These are phyloP conservation scores for Branchellion lobata DNA, from an alignment of 2,888 invertebrate genomes.

Conservation along the genomic window DNA sequence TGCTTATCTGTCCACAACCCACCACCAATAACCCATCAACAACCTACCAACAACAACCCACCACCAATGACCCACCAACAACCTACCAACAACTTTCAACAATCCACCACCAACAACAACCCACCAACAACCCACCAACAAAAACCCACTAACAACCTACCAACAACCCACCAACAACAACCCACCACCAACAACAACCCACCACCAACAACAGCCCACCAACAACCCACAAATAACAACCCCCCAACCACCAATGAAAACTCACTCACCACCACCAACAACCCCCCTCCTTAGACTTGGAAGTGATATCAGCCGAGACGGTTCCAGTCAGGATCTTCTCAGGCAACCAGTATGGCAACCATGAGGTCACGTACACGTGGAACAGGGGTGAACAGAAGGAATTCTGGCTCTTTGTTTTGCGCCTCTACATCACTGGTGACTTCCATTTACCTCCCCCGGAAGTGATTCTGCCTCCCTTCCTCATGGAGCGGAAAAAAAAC, in stretches of 20 bases:
- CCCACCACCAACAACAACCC: no score
- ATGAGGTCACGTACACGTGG: slow-evolving; percentile 54
- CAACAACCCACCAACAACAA: no score
- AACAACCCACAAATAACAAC: background rate
- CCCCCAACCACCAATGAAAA: background rate
- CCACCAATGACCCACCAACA: no score
- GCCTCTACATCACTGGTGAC: slow-evolving; percentile 51
- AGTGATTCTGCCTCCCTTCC: slow-evolving; percentile 47
- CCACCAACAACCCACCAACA: no score
- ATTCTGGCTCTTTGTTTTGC: slow-evolving; percentile 52
- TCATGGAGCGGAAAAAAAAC: slow-evolving; percentile 23
- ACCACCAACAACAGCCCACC: background rate
- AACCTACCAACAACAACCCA: no score
- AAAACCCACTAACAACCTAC: no score
- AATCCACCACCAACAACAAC: no score
- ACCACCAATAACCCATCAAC: no score
- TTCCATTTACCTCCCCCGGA: slow-evolving; percentile 49
- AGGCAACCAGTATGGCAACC: slow-evolving; percentile 53
- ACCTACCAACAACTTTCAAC: no score
- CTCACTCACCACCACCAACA: background rate
- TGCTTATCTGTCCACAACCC: no score
- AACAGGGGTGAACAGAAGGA: slow-evolving; percentile 53
- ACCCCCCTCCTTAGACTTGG: slow-evolving; percentile 44
- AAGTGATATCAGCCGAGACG: slow-evolving; percentile 51
- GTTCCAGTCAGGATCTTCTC: slow-evolving; percentile 53